Base-by-base conservation (phyloP, 2,113 vertebrate genomes). In the Pongo pygmaeus region DNA sequence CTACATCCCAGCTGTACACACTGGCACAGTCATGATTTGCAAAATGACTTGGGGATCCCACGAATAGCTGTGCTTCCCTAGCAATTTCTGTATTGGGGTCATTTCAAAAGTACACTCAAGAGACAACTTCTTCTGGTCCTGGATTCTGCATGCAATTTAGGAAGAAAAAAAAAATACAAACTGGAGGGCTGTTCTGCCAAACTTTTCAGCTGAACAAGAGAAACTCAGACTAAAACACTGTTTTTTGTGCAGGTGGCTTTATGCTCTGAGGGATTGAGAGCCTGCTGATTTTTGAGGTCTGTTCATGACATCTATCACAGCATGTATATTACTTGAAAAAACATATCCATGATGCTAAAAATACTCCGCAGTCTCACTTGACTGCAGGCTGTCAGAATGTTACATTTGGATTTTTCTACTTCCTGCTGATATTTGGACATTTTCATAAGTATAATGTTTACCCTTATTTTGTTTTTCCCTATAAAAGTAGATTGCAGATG, bases 371-470 rank as follows among this genome's bases (percentile, higher is more conserved):
- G 84, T 88, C 85, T 93, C 97, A 93, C 27, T 75, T 92, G 94
- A 61, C 50, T 97, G n/a, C 93, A 80, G 96, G 89, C 94, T 80
- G 96, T 89, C 83, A 95, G 91, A 69, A 38, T 64, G 80, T 35
- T 94, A 77, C 23, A 84, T 91, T 94, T 22, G 94, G 57, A 97
- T 64, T 98, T 91, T 94, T 93, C 75, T 61, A 91, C 18, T 30
- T 13, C 75, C 89, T 97, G 95, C 93, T 96, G 97, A 91, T 97
- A 96, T 92, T 95, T 97, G 88, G 91, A 95, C 93, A 83, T 98
- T 91, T 79, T 97, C 75, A 88, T 18, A 94, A 97, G 92, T 96
- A 85, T 52, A 80, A 25, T 95, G 94, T 95, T 98, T 84, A 95
- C 22, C 69, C 75, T 95, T 69, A 69, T 80, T 97, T 75, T 90